Evolutionary conservation across 2,888 invertebrate genomes (phyloP).

Genomic region (Apodemia hepburni): DNA sequence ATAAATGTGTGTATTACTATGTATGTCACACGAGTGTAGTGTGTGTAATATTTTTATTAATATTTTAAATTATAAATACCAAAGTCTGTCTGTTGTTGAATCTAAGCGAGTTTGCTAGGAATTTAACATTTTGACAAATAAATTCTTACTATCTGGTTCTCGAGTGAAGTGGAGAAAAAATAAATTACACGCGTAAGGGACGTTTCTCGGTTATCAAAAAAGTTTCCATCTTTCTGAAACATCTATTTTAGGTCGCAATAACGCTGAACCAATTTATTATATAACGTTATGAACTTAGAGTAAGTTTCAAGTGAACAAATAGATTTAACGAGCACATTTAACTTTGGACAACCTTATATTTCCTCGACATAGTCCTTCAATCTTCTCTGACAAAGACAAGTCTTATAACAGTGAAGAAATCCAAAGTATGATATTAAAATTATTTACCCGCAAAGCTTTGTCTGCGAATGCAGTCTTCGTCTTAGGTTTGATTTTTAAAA

Average conservation of each 20-base stretch:
- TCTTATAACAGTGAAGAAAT: background rate
- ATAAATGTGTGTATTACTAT: too few species aligned
- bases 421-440: background rate
- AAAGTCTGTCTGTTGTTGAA: too few species aligned
- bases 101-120: too few species aligned
- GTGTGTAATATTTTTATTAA: too few species aligned
- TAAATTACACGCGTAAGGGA: background rate
- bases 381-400: background rate
- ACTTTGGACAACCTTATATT: conserved; percentile 1
- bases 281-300: background rate
- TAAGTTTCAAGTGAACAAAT: conserved; percentile 6
- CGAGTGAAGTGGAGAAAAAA: too few species aligned
- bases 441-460: too few species aligned
- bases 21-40: too few species aligned
- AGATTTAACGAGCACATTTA: background rate
- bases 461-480: too few species aligned
- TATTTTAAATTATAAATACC: too few species aligned
- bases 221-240: conserved; percentile 14
- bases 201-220: conserved; percentile 24
- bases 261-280: background rate
- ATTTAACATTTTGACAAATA: too few species aligned
- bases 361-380: conserved; percentile 5
- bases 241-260: background rate
- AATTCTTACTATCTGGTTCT: too few species aligned
- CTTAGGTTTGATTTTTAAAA: too few species aligned